Percentiles rank a stretch among this genome's conserved stretches.
Conservation (phyloP, 2,113 vertebrate genomes). For the Zosterops hypoxanthus region DNA sequence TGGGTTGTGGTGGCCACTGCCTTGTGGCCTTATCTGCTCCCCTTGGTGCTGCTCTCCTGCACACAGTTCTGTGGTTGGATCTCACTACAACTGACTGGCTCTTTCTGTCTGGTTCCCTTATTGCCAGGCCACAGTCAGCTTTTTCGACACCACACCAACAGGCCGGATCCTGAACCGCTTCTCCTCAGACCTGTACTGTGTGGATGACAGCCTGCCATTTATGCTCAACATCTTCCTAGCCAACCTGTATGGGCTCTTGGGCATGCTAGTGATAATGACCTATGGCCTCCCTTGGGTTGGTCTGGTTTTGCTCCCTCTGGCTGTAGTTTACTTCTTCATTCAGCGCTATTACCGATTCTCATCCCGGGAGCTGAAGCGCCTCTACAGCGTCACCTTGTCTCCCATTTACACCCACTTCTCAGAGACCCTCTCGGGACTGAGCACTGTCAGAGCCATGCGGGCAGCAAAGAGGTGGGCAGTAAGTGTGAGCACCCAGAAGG, state of each 20-base stretch:
- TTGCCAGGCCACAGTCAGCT: slow-evolving; percentile 85
- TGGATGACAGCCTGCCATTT: slow-evolving; percentile 91
- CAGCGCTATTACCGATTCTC: slow-evolving; percentile 89
- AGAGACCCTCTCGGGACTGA: slow-evolving; percentile 89
- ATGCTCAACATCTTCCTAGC: slow-evolving; percentile 92
- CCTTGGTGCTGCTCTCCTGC: background rate
- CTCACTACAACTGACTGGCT: background rate
- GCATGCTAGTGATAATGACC: slow-evolving; percentile 86
- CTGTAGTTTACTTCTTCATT: slow-evolving; percentile 80
- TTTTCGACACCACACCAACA: slow-evolving; percentile 89
- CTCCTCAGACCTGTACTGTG: slow-evolving; percentile 90
- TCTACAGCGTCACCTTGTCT: slow-evolving; percentile 89
- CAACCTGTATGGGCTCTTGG: slow-evolving; percentile 81
- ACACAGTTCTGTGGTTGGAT: background rate
- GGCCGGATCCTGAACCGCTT: slow-evolving; percentile 93
- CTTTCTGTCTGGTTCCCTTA: background rate
- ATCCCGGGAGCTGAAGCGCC: slow-evolving; percentile 90
- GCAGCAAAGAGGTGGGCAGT: slow-evolving; percentile 80
- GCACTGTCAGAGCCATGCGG: slow-evolving; percentile 84
- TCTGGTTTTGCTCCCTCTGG: slow-evolving; percentile 82
- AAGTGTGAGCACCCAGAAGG: background rate
- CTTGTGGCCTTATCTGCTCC: background rate
- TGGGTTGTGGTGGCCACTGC: background rate
- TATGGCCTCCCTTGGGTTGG: slow-evolving; percentile 90
- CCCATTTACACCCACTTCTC: slow-evolving; percentile 95